Percentiles rank a stretch among this genome's conserved stretches.
These are phyloP conservation scores for Mactra quadrangularis DNA, from an alignment of 1,140 invertebrate species.

Conservation along the genomic window DNA sequence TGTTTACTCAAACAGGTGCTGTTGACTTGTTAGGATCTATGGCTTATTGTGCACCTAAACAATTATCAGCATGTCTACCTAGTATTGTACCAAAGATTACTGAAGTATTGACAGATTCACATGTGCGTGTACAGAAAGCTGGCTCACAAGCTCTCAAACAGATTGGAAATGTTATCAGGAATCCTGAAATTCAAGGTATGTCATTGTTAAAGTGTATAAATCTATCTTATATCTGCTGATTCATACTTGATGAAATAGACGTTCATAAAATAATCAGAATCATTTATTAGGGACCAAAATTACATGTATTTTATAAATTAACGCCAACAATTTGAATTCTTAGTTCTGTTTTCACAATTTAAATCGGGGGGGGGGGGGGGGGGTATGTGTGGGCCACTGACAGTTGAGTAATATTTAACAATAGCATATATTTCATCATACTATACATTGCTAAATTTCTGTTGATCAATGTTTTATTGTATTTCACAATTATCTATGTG, in stretches of 20 bases:
- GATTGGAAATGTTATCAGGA: conserved; percentile 98
- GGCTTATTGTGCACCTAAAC: conserved; percentile 99
- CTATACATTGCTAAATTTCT: too few relatives aligned
- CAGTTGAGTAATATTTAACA: too few relatives aligned
- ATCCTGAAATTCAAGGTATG: conserved; percentile 98
- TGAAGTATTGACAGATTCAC: conserved; percentile 98
- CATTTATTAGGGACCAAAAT: too few relatives aligned
- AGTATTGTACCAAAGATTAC: conserved; percentile 99
- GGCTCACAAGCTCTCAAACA: conserved; percentile 97
- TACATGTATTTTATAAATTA: too few relatives aligned
- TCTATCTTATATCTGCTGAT: not conserved
- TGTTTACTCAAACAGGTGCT: conserved; percentile 91
- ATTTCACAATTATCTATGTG: too few relatives aligned
- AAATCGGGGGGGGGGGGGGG: too few relatives aligned
- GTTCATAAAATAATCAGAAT: too few relatives aligned
- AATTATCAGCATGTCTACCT: conserved; percentile 98
- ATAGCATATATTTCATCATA: too few relatives aligned
- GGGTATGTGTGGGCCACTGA: too few relatives aligned
- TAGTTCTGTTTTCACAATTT: too few relatives aligned
- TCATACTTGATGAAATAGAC: not conserved
- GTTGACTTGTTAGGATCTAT: conserved; percentile 96
- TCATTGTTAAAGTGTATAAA: not conserved
- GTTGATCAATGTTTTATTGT: too few relatives aligned
- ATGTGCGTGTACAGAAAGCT: conserved; percentile 98
- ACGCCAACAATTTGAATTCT: too few relatives aligned